Conservation (phyloP, 2,113 vertebrate genomes). For the Daubentonia madagascariensis region DNA sequence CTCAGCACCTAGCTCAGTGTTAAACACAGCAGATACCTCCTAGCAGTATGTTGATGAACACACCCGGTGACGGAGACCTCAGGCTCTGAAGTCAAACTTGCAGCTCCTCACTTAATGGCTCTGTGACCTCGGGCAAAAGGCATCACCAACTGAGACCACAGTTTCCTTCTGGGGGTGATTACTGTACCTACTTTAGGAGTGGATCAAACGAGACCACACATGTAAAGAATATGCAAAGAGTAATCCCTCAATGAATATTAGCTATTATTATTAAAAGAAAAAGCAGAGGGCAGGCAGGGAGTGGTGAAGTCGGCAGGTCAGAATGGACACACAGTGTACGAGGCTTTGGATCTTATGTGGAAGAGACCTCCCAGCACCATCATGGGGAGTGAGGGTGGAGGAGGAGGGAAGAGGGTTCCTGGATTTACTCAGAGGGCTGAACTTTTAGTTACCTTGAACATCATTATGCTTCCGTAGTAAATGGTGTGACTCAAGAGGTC, state of each 20-base stretch:
- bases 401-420: no score
- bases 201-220: not conserved
- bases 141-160: not conserved
- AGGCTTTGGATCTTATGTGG: fast-evolving
- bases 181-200: fast-evolving
- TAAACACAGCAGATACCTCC: not conserved
- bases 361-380: fast-evolving
- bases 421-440: not conserved
- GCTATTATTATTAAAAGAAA: not conserved
- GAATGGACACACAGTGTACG: fast-evolving
- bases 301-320: not conserved
- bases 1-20: not conserved
- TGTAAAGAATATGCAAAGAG: not conserved
- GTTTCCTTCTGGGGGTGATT: not conserved
- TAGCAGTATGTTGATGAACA: not conserved
- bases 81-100: not conserved
- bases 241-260: not conserved
- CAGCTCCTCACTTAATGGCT: fast-evolving
- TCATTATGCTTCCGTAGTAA: not conserved
- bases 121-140: fast-evolving
- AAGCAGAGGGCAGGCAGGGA: not conserved
- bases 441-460: not conserved
- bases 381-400: no score
- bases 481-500: no score
- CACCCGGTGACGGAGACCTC: not conserved